Evolutionary conservation across 2,797 vertebrate genomes (phyloP), one percentile per base, ranked within the genome.

Genomic region (Squalus acanthias): DNA sequence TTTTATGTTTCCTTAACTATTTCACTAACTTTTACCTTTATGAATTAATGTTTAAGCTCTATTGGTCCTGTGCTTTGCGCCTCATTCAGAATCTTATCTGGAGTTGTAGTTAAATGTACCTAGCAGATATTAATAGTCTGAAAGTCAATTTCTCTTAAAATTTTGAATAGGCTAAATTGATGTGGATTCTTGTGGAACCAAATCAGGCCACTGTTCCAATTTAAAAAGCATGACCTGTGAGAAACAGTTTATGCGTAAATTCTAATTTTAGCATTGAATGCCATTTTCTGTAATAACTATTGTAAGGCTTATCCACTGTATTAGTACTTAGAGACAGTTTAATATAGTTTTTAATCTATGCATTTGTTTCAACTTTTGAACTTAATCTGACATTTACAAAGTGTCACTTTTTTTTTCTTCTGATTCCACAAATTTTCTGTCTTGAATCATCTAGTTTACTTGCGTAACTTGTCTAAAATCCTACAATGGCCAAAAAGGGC

Each of bases 141-240:
- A 95, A 67, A 53, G 69, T 15, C 26, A 95, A 57, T 76, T 95
- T 95, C 29, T 72, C 24, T 76, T 60, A 2, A 95, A 17, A 15
- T 95, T 95, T 95, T 74, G 26, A 95, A 67, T 67, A 22, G 91
- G 20, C n/a, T 67, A 69, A 93, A 95, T 76, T 95, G 69, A 33
- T 53, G 26, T 76, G 15, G 94, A 95, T n/a, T 76, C 70, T 72
- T 95, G 0, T 29, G 46, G 93, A 74, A 95, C 94, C 24, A 60
- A 60, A 65, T 92, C 29, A 92, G 89, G 26, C 50, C 7, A 57
- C 50, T 53, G 22, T 60, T 74, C 15, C 50, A 72, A 57, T 95
- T 74, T 57, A 29, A 72, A 95, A 74, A 57, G 13, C 13, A 95
- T 50, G 50, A 95, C 13, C 1, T 17, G 10, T 57, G 26, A 95